Base-by-base conservation (phyloP, 1,140 invertebrate species). In the Hylaeus volcanicus region DNA sequence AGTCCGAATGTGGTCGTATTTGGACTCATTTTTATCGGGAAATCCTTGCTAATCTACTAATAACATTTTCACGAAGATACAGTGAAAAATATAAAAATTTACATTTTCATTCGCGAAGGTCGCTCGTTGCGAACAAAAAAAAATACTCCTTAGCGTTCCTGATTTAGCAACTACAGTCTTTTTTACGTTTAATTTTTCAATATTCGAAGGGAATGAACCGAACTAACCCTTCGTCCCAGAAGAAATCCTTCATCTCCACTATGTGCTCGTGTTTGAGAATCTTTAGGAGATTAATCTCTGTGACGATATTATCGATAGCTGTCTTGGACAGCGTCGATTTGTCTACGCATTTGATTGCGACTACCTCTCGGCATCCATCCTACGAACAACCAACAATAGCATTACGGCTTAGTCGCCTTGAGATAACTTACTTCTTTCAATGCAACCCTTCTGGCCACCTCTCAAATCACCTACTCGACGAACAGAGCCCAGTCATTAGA, bases 201-300 rank as follows among this genome's bases (percentile, higher is more conserved):
- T n/a, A 56, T n/a, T 75, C 37, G 55, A 61, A 5, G 14, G 26
- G 26, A 26, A 26, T 26, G 26, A 60, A 26, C 26, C 37, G 11
- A 61, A 92, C 91, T 88, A 89, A 96, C 96, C 94, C 94, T 63
- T 96, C 94, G 89, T 97, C 96, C 95, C 96, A 97, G 45, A 95
- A 95, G 89, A 98, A 98, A 87, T 98, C 96, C 89, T 95, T 95
- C 93, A 98, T 96, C 63, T 96, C 95, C 1, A 98, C 97, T 84
- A 98, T 98, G 88, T 97, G 94, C 58, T 96, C 95, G 93, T 98
- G 97, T 58, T 96, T 96, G 0, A 98, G 92, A 8, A 95, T 95
- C 92, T 98, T 98, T 56, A 98, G 91, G 26, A 98, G 94, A 74
- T 96, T 94, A 60, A 98, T 98, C 94, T 99, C 98, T 0, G 95